Percentiles rank a stretch among this genome's conserved stretches.
Evolutionary conservation across 2,113 vertebrate species (phyloP).

Genomic region (Microtus montanus): DNA sequence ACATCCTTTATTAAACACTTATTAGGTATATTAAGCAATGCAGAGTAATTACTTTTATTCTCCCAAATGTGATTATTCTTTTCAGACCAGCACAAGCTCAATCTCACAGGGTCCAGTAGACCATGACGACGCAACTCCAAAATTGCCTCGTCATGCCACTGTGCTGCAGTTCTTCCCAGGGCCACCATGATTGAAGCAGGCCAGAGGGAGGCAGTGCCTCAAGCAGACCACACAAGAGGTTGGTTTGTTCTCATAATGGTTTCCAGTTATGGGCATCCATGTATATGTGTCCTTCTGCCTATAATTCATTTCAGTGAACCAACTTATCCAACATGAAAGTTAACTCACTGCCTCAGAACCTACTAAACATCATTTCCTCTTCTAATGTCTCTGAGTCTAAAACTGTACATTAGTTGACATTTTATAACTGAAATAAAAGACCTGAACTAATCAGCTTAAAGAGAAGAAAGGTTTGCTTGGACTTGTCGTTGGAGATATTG

Average conservation of each 20-base stretch:
- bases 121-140: neutral
- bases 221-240: accelerated
- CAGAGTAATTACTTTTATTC: conserved; percentile 75
- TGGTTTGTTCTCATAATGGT: neutral
- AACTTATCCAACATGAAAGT: neutral
- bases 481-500: neutral
- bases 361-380: no score
- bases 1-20: conserved; percentile 76
- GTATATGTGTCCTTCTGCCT: accelerated
- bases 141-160: accelerated
- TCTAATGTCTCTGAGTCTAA: neutral
- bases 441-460: neutral
- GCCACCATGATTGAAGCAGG: no score
- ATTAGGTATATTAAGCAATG: conserved; percentile 79
- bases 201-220: no score
- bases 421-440: neutral
- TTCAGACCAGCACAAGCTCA: conserved; percentile 50
- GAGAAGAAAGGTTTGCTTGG: neutral
- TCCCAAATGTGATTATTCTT: conserved; percentile 76
- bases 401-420: neutral
- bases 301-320: neutral
- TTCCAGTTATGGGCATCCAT: accelerated
- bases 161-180: neutral
- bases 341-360: no score
- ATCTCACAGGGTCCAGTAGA: conserved; percentile 4